These are phyloP conservation scores for Balaeniceps rex DNA, from an alignment of 2,113 vertebrate genomes.

Conservation along the genomic window DNA sequence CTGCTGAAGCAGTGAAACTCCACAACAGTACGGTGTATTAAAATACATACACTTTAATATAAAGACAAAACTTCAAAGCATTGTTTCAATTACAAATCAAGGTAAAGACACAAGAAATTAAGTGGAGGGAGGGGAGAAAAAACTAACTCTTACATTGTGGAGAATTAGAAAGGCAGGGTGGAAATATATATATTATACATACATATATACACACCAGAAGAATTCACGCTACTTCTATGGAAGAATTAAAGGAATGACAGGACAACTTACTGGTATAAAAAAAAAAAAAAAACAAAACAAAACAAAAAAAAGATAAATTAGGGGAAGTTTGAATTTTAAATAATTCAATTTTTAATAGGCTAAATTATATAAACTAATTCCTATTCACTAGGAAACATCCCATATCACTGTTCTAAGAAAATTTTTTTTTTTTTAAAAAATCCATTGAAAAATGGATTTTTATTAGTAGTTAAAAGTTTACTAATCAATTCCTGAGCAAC, in stretches of 20 bases:
- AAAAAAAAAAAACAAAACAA: not conserved
- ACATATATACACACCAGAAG: constrained; percentile 62
- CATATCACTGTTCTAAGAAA: constrained; percentile 60
- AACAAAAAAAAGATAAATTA: constrained; percentile 35
- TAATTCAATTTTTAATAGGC: constrained; percentile 55
- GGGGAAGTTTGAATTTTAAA: constrained; percentile 59
- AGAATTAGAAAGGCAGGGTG: constrained; percentile 58
- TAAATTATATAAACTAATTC: constrained; percentile 59
- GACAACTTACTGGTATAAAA: not conserved
- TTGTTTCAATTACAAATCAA: constrained; percentile 55
- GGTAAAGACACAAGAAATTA: constrained; percentile 35
- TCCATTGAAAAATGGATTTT: constrained; percentile 58
- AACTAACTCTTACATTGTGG: constrained; percentile 38
- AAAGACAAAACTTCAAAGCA: constrained; percentile 66
- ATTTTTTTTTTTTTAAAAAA: constrained; percentile 7
- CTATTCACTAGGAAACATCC: constrained; percentile 62
- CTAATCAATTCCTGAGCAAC: constrained; percentile 70
- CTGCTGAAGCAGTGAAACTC: constrained; percentile 6
- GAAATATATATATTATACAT: constrained; percentile 70
- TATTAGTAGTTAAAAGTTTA: constrained; percentile 66
- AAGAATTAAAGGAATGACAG: constrained; percentile 11
- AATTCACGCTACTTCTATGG: constrained; percentile 37
- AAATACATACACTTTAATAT: constrained; percentile 66
- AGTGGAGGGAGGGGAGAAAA: not conserved
- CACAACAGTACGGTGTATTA: constrained; percentile 39